Percentiles rank a stretch among this genome's conserved stretches.
Conservation (phyloP, 92 coral and sea anemone species). For the Heliopora coerulea region DNA sequence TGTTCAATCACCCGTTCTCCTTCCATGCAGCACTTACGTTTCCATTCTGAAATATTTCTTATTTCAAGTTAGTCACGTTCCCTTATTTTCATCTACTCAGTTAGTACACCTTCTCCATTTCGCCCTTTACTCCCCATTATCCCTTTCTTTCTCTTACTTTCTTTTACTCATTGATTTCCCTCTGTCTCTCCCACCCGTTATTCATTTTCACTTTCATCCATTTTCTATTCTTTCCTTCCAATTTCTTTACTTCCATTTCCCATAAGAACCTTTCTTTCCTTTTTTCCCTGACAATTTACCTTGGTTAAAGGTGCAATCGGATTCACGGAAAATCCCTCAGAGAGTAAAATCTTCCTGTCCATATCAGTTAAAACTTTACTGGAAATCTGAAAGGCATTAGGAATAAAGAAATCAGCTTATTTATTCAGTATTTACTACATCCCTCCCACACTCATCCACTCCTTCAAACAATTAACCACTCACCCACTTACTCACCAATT, state of each 20-base stretch:
- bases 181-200: background rate
- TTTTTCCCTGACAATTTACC: background rate
- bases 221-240: background rate
- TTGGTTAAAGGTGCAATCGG: background rate
- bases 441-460: too few relatives aligned
- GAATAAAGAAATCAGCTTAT: too few relatives aligned
- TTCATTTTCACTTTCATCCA: background rate
- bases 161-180: background rate
- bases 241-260: background rate
- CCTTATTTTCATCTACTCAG: too few relatives aligned
- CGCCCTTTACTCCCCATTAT: background rate
- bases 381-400: background rate
- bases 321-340: background rate
- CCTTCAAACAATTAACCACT: too few relatives aligned
- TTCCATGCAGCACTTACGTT: too few relatives aligned
- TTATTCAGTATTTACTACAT: too few relatives aligned
- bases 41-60: too few relatives aligned
- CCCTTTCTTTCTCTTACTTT: background rate
- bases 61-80: too few relatives aligned
- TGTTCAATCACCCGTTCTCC: too few relatives aligned
- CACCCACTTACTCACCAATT: too few relatives aligned
- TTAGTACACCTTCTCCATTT: conserved; percentile 2
- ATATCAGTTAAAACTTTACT: background rate
- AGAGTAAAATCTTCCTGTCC: background rate
- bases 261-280: background rate